Evolutionary conservation across 1,140 invertebrate species (phyloP), one percentile per base, ranked within the genome.

Genomic region (Drosophila orosa): DNA sequence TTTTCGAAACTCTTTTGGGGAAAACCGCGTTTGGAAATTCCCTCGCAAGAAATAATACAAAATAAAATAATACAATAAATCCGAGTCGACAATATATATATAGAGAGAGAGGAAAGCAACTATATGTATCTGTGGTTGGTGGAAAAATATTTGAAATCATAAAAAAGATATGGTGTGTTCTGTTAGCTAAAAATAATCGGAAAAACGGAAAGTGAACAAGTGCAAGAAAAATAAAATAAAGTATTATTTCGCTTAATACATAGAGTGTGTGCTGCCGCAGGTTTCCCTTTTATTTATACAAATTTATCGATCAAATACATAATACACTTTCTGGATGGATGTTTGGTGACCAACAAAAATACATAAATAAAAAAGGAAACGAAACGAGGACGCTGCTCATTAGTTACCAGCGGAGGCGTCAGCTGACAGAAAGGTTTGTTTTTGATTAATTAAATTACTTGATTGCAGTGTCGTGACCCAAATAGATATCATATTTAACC

Each of bases 241-340:
- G 35, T 37, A 37, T 54, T 39, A 61, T 61, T 24, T 52, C 12
- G 9, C 44, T 50, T 15, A 57, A 37, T 45, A 37, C 29, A 35
- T 25, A 40, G 27, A 57, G 61, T 57, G 50, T 57, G 50, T 40
- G 69, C 58, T 29, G 58, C 57, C 39, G 19, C n/a, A 4, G 25
- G 45, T 5, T 19, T 42, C 25, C 12, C 17, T 48, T 69, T 69
- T 80, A 65, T 71, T 81, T 50, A 78, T 86, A 66, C 44, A 74
- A 78, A 33, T 63, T 78, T 86, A 86, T 86, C 82, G 82, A 86
- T 80, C 82, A 86, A 86, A 86, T 86, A 82, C 59, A 75, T 67
- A 71, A 45, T 37, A 71, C 42, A 37, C 33, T 52, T 29, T 35
- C 29, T n/a, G 40, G 55, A 50, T 62, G 58, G 27, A 22, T 63